These are phyloP conservation scores for Triplophysa bombifrons DNA, from an alignment of 2,797 vertebrate species.

Conservation along the genomic window DNA sequence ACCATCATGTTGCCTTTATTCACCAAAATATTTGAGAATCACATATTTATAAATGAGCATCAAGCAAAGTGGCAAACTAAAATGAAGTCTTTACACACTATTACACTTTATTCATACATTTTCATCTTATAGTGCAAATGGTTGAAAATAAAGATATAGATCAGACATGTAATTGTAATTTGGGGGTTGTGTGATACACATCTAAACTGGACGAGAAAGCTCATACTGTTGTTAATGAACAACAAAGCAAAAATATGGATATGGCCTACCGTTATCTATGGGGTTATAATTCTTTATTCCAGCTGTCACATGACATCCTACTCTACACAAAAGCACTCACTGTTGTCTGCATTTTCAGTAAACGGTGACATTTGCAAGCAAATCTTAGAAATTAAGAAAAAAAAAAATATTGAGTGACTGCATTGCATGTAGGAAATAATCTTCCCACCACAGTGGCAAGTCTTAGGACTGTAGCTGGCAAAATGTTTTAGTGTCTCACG, in stretches of 20 bases:
- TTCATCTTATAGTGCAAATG: neutral
- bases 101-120: neutral
- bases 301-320: too few relatives aligned
- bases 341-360: neutral
- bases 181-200: neutral
- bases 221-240: neutral
- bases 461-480: too few relatives aligned
- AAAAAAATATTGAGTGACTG: too few relatives aligned
- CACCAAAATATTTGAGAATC: neutral
- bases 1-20: slow-evolving; percentile 24
- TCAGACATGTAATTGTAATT: neutral
- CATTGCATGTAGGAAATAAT: too few relatives aligned
- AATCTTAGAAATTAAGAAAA: too few relatives aligned
- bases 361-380: too few relatives aligned
- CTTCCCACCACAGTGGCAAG: too few relatives aligned
- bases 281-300: too few relatives aligned
- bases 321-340: too few relatives aligned
- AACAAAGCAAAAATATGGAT: too few relatives aligned
- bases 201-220: neutral
- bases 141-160: too few relatives aligned
- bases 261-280: too few relatives aligned
- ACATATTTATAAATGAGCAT: neutral
- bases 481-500: neutral
- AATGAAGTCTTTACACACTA: neutral
- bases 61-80: neutral